Evolutionary conservation across 2,888 invertebrate genomes (phyloP).

Genomic region (Erpobdella octoculata): DNA sequence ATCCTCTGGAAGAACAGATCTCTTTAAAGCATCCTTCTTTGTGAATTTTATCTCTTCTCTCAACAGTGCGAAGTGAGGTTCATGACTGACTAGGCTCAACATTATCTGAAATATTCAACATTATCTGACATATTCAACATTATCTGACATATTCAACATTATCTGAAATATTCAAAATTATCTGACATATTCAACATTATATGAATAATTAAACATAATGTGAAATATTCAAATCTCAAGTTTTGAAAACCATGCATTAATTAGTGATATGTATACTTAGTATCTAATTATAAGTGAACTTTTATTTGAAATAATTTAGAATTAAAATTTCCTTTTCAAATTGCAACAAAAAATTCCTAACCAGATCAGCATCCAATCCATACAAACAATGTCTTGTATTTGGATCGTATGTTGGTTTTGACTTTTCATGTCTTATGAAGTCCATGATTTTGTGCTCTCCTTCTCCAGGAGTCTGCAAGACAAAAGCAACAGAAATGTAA

Average conservation of each 20-base stretch:
- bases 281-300: no score
- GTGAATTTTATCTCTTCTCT: constrained; percentile 72
- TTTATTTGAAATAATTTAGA: no score
- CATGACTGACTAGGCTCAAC: constrained; percentile 88
- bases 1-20: constrained; percentile 65
- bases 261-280: no score
- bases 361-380: constrained; percentile 89
- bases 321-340: no score
- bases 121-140: no score
- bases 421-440: constrained; percentile 75
- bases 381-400: constrained; percentile 91
- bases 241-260: no score
- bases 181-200: no score
- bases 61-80: constrained; percentile 84
- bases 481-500: no score
- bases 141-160: no score
- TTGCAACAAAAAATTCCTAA: no score
- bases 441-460: constrained; percentile 99
- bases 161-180: no score
- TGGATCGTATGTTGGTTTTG: constrained; percentile 74
- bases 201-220: constrained; percentile 6
- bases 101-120: constrained; percentile 68
- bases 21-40: constrained; percentile 47
- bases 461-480: constrained; percentile 67
- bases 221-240: no score